Conservation (phyloP, 53 echinoderm and acorn worm species). For the Holothuria scabra region DNA sequence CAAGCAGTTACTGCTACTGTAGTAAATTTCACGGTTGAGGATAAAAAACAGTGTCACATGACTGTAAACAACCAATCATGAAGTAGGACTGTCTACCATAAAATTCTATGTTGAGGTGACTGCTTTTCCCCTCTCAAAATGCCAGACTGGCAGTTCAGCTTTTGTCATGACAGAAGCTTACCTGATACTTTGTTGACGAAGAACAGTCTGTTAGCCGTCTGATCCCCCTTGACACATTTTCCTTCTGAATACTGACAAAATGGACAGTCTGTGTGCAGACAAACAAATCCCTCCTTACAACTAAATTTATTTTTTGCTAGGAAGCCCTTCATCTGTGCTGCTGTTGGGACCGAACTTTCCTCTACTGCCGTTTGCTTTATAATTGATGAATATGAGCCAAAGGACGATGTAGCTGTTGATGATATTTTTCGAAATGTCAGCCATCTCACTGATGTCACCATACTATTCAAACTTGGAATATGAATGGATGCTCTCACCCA, state of each 20-base stretch:
- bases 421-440: neutral
- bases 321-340: neutral
- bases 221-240: neutral
- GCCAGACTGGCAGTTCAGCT: no score
- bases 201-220: neutral
- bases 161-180: neutral
- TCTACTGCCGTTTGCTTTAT: neutral
- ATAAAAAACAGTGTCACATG: no score
- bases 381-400: neutral
- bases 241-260: slow-evolving; percentile 4
- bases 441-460: no score
- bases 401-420: neutral
- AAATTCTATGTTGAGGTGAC: no score
- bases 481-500: no score
- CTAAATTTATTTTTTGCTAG: neutral
- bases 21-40: no score
- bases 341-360: neutral
- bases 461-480: no score
- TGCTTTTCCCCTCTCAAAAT: no score
- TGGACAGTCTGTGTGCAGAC: slow-evolving; percentile 5
- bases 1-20: no score
- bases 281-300: slow-evolving; percentile 31
- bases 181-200: slow-evolving; percentile 34
- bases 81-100: no score
- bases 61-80: no score